Conservation (phyloP, 2,113 vertebrate genomes). For the Anas platyrhynchos region DNA sequence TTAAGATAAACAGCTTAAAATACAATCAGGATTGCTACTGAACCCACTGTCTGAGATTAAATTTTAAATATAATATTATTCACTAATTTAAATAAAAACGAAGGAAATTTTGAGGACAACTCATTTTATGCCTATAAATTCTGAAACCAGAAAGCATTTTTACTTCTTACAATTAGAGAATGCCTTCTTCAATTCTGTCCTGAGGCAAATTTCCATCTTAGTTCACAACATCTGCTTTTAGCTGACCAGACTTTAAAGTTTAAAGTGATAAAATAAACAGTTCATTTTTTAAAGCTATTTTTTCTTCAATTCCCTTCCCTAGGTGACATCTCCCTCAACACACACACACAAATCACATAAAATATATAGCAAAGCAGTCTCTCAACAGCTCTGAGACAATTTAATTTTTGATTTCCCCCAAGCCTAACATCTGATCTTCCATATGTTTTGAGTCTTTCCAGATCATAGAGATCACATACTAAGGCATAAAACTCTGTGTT, state of each 20-base stretch:
- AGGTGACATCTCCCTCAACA: slow-evolving; percentile 70
- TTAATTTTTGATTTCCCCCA: slow-evolving; percentile 81
- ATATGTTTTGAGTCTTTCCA: slow-evolving; percentile 78
- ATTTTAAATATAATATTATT: background rate
- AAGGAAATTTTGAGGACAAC: background rate
- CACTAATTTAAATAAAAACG: background rate
- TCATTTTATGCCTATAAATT: slow-evolving; percentile 29
- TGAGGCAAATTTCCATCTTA: slow-evolving; percentile 72
- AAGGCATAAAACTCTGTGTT: slow-evolving; percentile 67
- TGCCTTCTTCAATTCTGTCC: slow-evolving; percentile 53
- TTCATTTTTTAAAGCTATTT: slow-evolving; percentile 70
- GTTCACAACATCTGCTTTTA: slow-evolving; percentile 75
- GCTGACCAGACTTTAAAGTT: slow-evolving; percentile 70
- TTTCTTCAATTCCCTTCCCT: slow-evolving; percentile 60
- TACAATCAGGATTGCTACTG: background rate
- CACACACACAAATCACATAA: slow-evolving; percentile 74
- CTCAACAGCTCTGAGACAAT: slow-evolving; percentile 74
- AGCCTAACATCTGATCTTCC: slow-evolving; percentile 78
- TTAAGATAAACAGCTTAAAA: background rate
- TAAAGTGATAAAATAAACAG: slow-evolving; percentile 73
- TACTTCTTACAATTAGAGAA: slow-evolving; percentile 62
- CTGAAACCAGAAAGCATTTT: slow-evolving; percentile 56
- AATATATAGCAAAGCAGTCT: slow-evolving; percentile 76
- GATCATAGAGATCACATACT: slow-evolving; percentile 65
- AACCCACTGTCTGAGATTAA: background rate